Conservation (phyloP, 2,888 invertebrate genomes). For the Sussaba pulchella region DNA sequence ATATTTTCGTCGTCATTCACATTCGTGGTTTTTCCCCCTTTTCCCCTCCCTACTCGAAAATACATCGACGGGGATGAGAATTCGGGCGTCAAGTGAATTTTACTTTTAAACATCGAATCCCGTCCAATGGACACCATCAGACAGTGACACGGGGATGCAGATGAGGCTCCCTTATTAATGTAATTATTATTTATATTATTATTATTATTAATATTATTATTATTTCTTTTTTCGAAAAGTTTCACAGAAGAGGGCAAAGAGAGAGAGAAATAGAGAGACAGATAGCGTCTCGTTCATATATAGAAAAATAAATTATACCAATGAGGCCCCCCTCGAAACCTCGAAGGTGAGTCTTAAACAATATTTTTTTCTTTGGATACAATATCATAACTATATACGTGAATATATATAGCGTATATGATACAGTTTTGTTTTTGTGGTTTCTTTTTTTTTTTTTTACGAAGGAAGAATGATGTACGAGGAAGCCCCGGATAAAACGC, state of each 20-base stretch:
- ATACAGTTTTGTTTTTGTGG: conserved; percentile 48
- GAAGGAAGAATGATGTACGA: conserved; percentile 39
- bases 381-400: conserved; percentile 37
- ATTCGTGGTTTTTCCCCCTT: not conserved
- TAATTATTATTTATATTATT: not conserved
- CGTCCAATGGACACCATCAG: conserved; percentile 8
- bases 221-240: conserved; percentile 23
- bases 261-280: not conserved
- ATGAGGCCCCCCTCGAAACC: conserved; percentile 62
- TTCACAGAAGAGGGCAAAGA: conserved; percentile 46
- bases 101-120: conserved; percentile 18
- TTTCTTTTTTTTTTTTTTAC: conserved; percentile 34
- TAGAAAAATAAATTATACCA: conserved; percentile 82
- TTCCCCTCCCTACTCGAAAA: not conserved
- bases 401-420: conserved; percentile 50
- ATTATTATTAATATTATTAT: conserved; percentile 23
- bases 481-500: conserved; percentile 27
- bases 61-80: conserved; percentile 19
- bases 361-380: conserved; percentile 46
- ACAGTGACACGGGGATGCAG: conserved; percentile 12
- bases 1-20: conserved; percentile 27
- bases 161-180: conserved; percentile 47
- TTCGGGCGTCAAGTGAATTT: conserved; percentile 2
- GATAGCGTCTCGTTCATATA: conserved; percentile 73
- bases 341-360: conserved; percentile 48